These are phyloP conservation scores for Alitta virens DNA, from an alignment of 2,888 invertebrate genomes.

Conservation along the genomic window DNA sequence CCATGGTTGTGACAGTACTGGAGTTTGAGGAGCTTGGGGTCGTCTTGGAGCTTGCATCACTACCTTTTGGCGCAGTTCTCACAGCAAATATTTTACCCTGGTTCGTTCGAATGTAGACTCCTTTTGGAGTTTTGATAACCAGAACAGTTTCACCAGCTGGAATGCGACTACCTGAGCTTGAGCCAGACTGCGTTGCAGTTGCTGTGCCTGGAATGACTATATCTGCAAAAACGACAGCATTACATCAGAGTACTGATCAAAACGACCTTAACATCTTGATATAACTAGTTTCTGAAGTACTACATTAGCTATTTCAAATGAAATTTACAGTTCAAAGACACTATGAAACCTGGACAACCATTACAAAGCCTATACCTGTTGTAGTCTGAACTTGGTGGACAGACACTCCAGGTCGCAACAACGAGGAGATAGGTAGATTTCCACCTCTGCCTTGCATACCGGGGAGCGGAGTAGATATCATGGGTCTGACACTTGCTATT, in stretches of 20 bases:
- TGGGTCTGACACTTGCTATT: slow-evolving; percentile 72
- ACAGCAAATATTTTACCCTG: slow-evolving; percentile 36
- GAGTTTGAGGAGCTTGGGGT: too few species aligned
- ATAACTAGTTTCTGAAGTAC: too few species aligned
- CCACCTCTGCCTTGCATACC: neutral
- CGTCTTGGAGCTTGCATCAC: neutral
- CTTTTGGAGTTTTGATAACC: slow-evolving; percentile 91
- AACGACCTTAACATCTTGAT: too few species aligned
- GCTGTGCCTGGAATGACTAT: slow-evolving; percentile 70
- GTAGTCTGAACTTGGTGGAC: slow-evolving; percentile 93
- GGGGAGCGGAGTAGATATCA: slow-evolving; percentile 66
- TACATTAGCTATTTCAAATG: too few species aligned
- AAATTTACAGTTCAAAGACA: too few species aligned
- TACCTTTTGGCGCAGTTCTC: slow-evolving; percentile 26
- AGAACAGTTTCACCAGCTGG: slow-evolving; percentile 93
- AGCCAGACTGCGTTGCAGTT: slow-evolving; percentile 83
- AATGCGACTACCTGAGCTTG: slow-evolving; percentile 68
- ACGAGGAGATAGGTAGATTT: slow-evolving; percentile 59
- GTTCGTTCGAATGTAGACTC: slow-evolving; percentile 75
- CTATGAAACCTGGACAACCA: too few species aligned
- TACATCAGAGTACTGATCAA: too few species aligned
- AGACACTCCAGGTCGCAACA: slow-evolving; percentile 78
- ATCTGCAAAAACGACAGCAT: slow-evolving; percentile 33
- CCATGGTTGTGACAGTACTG: too few species aligned
- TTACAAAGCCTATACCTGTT: slow-evolving; percentile 64